Evolutionary conservation across 2,888 invertebrate species (phyloP), one percentile per base, ranked within the genome.

Genomic region (Mylabris sibirica): DNA sequence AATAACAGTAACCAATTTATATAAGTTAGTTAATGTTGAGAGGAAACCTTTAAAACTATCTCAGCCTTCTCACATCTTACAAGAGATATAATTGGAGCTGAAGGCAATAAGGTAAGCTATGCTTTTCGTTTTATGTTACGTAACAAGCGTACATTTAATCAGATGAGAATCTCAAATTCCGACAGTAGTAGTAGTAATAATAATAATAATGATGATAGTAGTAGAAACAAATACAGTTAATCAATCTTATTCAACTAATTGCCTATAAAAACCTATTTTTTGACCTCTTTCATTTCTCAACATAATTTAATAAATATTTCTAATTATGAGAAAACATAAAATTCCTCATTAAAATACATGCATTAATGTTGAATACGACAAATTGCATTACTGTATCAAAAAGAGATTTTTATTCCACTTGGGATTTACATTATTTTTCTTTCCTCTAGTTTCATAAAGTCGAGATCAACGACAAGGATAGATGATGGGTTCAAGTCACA

Each of bases 351-450:
- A 38, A 38, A 38, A 38, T 38, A 38, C 11, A 38, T 38, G 14
- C 14, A 38, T 3, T 38, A 44, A 44, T 17, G n/a, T 6, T n/a
- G 4, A 5, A 17, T 17, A 44, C n/a, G n/a, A 71, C 72, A 75
- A 77, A 78, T 76, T 78, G 73, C 73, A 77, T 78, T 77, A 77
- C 72, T 66, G 73, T 74, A 69, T 74, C 76, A 72, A 73, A 78
- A 77, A 77, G 72, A 73, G 75, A 76, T 76, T 78, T 8, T 77
- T 76, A 77, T 79, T 76, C 74, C 77, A 74, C 75, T 22, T 62
- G 77, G 73, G 79, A 76, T 73, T 70, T 69, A 70, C 71, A 78
- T 77, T 77, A 77, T 78, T 77, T 76, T 76, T 74, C 72, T 74
- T 76, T 74, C 72, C 72, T 77, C 75, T 77, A 76, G 73, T 76